phyloP scores from a whole-genome alignment of 2,113 vertebrate genomes.

The Heterotis niloticus region DNA sequence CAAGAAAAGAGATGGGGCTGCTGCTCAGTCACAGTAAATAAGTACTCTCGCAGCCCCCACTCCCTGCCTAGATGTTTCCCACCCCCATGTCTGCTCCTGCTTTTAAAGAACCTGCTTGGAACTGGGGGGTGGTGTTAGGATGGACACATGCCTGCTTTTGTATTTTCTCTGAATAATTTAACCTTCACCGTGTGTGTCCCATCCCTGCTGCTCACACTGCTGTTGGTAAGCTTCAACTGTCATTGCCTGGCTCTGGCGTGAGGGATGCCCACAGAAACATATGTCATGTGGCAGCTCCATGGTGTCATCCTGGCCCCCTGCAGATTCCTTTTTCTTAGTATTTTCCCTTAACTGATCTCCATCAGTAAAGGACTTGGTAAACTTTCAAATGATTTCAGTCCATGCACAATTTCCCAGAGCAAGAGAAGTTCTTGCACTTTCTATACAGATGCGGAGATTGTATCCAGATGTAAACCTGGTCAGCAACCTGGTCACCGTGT shows the following conservation, averaged over 20 bases:
- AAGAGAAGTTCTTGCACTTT: too few relatives aligned
- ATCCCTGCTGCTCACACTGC: conserved; percentile 26
- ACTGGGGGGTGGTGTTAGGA: not conserved
- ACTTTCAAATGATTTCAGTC: too few relatives aligned
- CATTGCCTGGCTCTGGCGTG: not conserved
- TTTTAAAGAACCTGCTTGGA: not conserved
- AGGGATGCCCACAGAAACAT: not conserved
- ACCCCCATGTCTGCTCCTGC: too few relatives aligned
- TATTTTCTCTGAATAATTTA: not conserved
- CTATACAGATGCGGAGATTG: too few relatives aligned
- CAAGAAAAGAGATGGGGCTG: conserved; percentile 42
- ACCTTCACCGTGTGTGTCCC: conserved; percentile 31
- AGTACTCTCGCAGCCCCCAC: conserved; percentile 32
- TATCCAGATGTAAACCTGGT: too few relatives aligned
- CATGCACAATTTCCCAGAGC: too few relatives aligned
- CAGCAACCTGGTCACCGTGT: too few relatives aligned
- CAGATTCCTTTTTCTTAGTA: too few relatives aligned
- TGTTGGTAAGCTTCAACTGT: not conserved
- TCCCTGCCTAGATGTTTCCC: conserved; percentile 5
- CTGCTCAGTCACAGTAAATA: conserved; percentile 44
- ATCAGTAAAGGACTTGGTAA: too few relatives aligned
- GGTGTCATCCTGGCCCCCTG: not conserved
- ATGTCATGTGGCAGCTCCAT: not conserved
- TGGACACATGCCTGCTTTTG: not conserved
- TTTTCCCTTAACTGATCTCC: too few relatives aligned